Base-by-base conservation (phyloP, 2,888 invertebrate species). In the Tromatobia lineatoria region DNA sequence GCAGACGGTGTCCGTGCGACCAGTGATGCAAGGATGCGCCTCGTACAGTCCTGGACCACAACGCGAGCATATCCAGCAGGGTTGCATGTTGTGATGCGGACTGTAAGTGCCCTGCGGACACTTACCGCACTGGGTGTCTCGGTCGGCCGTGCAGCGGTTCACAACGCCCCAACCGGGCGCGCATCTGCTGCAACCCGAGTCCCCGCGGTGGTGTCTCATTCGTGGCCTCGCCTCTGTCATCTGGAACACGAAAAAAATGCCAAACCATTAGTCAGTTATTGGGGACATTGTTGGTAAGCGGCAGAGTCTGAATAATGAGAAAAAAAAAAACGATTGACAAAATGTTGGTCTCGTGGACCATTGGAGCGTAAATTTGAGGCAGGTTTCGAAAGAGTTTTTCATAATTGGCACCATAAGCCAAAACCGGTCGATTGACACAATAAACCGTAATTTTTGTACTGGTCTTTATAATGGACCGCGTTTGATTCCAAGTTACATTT, bases 21-120 rank as follows among this genome's bases (percentile, higher is more conserved):
- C 70, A n/a, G 90, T 91, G 0, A 54, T 18, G 86, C 94, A 94
- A 2, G 93, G 90, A 83, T 93, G 93, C 0, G 94, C 94, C 85
- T 94, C 94, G 91, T 93, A 94, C n/a, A 94, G 88, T 8, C 94
- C 94, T 0, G 92, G 92, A 0, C 94, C 94, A 82, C 94, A 94
- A 50, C 93, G 89, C 23, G 94, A 94, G 86, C 94, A 94, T 45
- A 94, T 92, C 94, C 93, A 93, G 80, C 94, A 94, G 13, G 94
- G 93, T 73, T 93, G 93, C 29, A 88, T 91, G 71, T 92, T 93
- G 90, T 94, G 94, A 85, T 94, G 94, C 2, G 94, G 94, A 80
- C 94, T 93, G 90, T 94, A 94, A 6, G 92, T 92, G 34, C 93
- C 94, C 0, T 88, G 87, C 0, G 88, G 84, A 83, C 94, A 94